Base-by-base conservation (phyloP, 1,140 invertebrate species). In the Pantala flavescens region DNA sequence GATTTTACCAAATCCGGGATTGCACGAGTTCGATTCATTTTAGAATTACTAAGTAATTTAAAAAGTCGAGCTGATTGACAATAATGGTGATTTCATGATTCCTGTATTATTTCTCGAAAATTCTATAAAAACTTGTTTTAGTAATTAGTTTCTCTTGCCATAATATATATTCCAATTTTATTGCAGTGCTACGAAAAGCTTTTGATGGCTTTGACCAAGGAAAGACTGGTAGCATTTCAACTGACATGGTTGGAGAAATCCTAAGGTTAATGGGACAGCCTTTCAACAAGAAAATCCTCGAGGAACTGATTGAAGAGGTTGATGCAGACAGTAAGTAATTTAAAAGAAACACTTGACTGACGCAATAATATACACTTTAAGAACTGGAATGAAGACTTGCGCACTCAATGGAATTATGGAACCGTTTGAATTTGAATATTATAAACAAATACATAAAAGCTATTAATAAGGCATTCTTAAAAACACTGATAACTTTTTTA, bases 131-230 rank as follows among this genome's bases (percentile, higher is more conserved):
- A n/a, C n/a, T n/a, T n/a, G n/a, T n/a, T n/a, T n/a, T n/a, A 36
- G 9, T 36, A 9, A 36, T 36, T 36, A 9, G 28, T 9, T 36
- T 36, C 28, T 36, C 28, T 36, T 36, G 28, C 28, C n/a, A 36
- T 36, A 36, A 36, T 9, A 5, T 36, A 5, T 36, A 36, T 36
- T 36, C 9, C 9, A 36, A 36, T 36, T 71, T 28, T n/a, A 63
- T 77, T 85, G 16, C 82, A 94, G 94, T 96, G 78, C 87, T 97
- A 76, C 91, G 91, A 80, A 96, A 96, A 85, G 95, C 95, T 71
- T 98, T 98, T 84, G 95, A 97, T 87, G 96, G 95, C 82, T 98
- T 98, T 83, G 96, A 98, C 86, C 90, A 92, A 80, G 93, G 96
- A 80, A 94, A 94, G 82, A 94, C 91, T 77, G 96, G 96, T 77